Evolutionary conservation across 2,797 vertebrate species (phyloP), one percentile per base, ranked within the genome.

Genomic region (Hylomyscus alleni): DNA sequence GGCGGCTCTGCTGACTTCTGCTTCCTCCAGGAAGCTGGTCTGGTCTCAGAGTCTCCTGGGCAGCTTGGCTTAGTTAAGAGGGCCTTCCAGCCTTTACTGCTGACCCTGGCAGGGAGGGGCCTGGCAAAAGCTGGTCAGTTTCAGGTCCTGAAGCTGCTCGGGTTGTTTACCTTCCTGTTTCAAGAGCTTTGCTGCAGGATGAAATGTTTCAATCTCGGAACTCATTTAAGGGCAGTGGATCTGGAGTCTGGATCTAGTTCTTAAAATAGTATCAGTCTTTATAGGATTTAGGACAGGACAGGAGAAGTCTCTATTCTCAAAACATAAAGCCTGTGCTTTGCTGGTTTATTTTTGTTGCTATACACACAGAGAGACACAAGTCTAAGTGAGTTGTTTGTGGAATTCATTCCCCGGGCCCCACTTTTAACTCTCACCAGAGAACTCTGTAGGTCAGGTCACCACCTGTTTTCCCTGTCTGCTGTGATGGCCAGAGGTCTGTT

Each of bases 311-410:
- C 75, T 58, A 4, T 86, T 94, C 24, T 73, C 37, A 24, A 93
- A 69, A 86, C 40, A 24, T 72, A 65, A 60, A 84, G 73, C 31
- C 22, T 93, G 17, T 60, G 47, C 87, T 95, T 77, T 95, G 40
- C 65, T 81, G n/a, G 88, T 86, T 91, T 89, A 4, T 29, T 97
- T 96, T 93, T 95, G 85, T 90, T 82, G 83, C 88, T 2, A 62
- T 40, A 44, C 22, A 50, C 9, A 86, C 37, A 60, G 40, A 76
- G 14, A 60, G 37, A 29, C 22, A 47, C 3, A 86, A n/a, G 65
- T 75, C 22, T 78, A 52, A 29, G 54, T 80, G 50, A 24, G 22
- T 54, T 87, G n/a, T 89, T 85, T 83, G 50, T 37, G 69, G 54
- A 73, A 60, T 94, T 94, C 52, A 94, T 82, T 94, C 65, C 89